Evolutionary conservation across 2,113 vertebrate genomes (phyloP).

Genomic region (Procavia capensis): DNA sequence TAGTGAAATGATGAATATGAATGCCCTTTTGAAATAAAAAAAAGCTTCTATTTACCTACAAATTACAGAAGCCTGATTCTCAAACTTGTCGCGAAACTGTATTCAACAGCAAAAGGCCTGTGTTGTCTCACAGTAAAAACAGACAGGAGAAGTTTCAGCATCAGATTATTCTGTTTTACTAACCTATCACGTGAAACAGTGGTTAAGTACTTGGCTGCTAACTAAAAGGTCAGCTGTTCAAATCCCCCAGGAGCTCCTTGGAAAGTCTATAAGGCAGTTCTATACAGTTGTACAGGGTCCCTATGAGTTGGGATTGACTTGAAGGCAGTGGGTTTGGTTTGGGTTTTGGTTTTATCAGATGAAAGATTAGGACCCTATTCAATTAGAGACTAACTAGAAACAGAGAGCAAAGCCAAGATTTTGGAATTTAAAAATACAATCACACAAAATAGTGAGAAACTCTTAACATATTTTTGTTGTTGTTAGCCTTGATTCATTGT

Average conservation of each 20-base stretch:
- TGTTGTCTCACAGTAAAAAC: background rate
- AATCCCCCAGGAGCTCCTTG: no score
- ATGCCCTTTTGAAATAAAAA: slow-evolving; percentile 62
- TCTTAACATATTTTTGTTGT: slow-evolving; percentile 35
- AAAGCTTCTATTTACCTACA: background rate
- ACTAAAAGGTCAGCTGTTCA: no score
- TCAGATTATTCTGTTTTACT: slow-evolving; percentile 52
- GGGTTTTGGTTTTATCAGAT: no score
- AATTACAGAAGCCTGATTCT: background rate
- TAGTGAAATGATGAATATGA: background rate
- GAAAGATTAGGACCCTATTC: slow-evolving; percentile 68
- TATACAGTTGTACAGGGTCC: no score
- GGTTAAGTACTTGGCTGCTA: no score
- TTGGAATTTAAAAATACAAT: slow-evolving; percentile 63
- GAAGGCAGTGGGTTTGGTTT: no score
- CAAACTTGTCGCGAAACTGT: background rate
- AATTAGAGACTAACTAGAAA: slow-evolving; percentile 42
- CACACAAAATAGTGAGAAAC: slow-evolving; percentile 60
- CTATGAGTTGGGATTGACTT: no score
- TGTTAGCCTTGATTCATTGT: background rate
- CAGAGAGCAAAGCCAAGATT: background rate
- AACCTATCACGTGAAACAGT: slow-evolving; percentile 70
- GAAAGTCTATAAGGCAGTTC: no score
- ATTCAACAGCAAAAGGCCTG: background rate
- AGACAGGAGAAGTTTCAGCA: slow-evolving; percentile 38